Evolutionary conservation across 37 sponge, comb jelly and placozoan genomes (phyloP), one percentile per base, ranked within the genome.

Genomic region (Halisarca cf. caerulea): DNA sequence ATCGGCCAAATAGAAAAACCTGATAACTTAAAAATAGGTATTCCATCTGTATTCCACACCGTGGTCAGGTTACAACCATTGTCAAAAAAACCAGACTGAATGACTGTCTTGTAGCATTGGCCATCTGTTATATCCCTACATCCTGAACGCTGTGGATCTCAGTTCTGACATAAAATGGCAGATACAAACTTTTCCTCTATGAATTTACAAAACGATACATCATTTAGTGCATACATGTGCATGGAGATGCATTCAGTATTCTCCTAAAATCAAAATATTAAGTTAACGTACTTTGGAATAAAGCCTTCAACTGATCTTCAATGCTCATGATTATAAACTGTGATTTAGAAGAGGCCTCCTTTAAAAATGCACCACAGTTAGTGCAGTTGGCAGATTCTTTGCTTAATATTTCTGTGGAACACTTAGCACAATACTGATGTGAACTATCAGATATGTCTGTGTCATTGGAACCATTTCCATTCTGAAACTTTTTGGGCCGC

Each of bases 1-100:
- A 88, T n/a, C 62, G 84, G 89, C 89, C 89, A 88, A 34, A 88
- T 82, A 40, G 82, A 70, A 82, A 71, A 80, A 18, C 18, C 62
- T 58, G 88, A 88, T 4, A 79, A 88, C 51, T 47, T 47, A 11
- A 47, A 47, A 47, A 47, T 47, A 14, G 51, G 51, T 47, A 47
- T 11, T 14, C 24, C 54, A 64, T 47, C 81, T 81, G 41, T 83
- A 42, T 39, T 84, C 84, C 83, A 83, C 89, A 79, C 80, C 78
- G 42, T 88, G 83, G 36, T 82, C 45, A 23, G 82, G 41, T 57
- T 81, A 81, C 32, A 80, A 40, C 51, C 11, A 7, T 53, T 36
- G 17, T 42, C 57, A 24, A 88, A 82, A 33, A 88, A 82, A 25
- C 88, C 88, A 57, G 39, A 33, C 17, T 37, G 33, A 30, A 87